These are phyloP conservation scores for Ginglymostoma cirratum DNA, from an alignment of 2,113 vertebrate genomes.

Conservation along the genomic window DNA sequence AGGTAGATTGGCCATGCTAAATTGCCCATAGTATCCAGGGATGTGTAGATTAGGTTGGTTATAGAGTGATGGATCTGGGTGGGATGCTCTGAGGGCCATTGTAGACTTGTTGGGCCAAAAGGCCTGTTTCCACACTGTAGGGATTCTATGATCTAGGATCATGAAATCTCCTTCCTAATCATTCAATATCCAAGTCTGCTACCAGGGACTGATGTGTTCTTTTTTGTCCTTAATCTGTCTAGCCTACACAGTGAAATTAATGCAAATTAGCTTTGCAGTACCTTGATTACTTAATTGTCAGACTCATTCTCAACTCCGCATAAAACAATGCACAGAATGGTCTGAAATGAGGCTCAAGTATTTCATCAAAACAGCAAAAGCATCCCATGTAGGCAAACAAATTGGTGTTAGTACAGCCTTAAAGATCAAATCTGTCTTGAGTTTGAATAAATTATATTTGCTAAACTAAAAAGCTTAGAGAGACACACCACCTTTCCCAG, in stretches of 20 bases:
- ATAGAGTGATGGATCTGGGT: no score
- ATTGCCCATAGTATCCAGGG: no score
- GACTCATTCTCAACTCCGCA: neutral
- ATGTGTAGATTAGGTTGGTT: no score
- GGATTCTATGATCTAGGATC: neutral
- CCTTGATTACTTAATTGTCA: neutral
- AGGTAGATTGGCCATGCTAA: no score
- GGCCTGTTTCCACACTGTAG: no score
- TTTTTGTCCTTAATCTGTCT: neutral
- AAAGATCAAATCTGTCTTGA: neutral
- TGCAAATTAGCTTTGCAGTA: neutral
- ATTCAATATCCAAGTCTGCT: neutral
- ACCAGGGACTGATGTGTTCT: neutral
- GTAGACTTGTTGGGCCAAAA: no score
- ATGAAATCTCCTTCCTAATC: neutral
- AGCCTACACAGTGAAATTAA: neutral
- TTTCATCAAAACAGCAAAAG: neutral
- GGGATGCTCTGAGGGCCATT: no score
- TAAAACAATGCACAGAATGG: neutral
- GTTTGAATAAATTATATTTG: no score
- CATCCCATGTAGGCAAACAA: neutral
- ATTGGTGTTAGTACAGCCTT: neutral
- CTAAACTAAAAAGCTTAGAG: no score
- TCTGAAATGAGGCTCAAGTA: neutral
- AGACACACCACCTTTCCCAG: no score